A percentile compares a stretch with the other conserved stretches of the same genome.
Evolutionary conservation across 2,797 vertebrate species (phyloP).

Genomic region (Synaphobranchus kaupii): DNA sequence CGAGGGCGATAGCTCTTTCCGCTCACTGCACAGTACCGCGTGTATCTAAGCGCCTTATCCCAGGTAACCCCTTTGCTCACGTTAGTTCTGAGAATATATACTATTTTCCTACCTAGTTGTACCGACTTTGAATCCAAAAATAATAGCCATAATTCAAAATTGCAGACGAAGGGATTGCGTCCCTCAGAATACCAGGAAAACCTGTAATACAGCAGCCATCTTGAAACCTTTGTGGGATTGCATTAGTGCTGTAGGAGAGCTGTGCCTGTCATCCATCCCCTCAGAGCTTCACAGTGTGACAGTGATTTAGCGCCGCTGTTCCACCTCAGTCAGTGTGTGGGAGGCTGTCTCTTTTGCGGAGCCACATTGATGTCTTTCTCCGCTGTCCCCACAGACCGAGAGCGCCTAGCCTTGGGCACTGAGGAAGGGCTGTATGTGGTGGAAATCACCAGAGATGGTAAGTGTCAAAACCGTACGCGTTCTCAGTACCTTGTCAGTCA

Average conservation of each 20-base stretch:
- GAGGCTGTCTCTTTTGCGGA: neutral
- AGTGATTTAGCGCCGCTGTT: neutral
- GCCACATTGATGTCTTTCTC: constrained; percentile 8
- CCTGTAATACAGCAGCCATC: neutral
- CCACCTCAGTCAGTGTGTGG: neutral
- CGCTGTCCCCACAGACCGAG: constrained; percentile 76
- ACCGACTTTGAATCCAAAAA: neutral
- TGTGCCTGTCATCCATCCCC: neutral
- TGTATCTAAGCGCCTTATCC: neutral
- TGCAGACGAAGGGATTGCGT: neutral
- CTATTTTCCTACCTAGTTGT: neutral
- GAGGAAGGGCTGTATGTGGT: constrained; percentile 95
- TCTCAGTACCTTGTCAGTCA: neutral
- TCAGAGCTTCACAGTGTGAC: neutral
- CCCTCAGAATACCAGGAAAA: neutral
- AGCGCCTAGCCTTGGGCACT: constrained; percentile 88
- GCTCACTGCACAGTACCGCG: neutral
- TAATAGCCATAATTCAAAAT: neutral
- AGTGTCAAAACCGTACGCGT: constrained; percentile 45
- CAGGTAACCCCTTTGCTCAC: neutral
- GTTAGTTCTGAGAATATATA: neutral
- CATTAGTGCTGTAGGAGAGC: neutral
- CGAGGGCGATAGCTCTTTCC: neutral
- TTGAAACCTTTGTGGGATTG: neutral
- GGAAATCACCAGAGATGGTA: constrained; percentile 93